Conservation (phyloP, 2,888 invertebrate genomes). For the Drosophila setosimentum region DNA sequence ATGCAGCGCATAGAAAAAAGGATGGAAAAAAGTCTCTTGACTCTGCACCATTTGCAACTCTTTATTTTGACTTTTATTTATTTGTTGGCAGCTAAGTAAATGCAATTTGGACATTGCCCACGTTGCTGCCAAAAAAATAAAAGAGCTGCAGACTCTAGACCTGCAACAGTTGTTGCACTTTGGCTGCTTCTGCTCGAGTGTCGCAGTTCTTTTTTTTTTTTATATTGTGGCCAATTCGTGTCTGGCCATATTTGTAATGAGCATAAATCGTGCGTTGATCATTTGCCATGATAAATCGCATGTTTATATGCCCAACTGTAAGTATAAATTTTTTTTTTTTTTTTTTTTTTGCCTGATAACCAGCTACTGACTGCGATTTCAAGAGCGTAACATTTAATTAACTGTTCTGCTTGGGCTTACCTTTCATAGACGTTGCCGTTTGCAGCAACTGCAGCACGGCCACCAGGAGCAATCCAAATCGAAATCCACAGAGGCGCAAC, state of each 20-base stretch:
- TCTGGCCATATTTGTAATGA: slow-evolving; percentile 80
- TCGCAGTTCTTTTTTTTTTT: slow-evolving; percentile 16
- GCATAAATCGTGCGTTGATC: slow-evolving; percentile 81
- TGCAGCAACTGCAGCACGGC: slow-evolving; percentile 67
- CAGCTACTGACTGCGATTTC: slow-evolving; percentile 59
- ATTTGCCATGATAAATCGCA: slow-evolving; percentile 80
- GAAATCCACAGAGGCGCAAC: slow-evolving; percentile 69
- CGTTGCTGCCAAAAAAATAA: slow-evolving; percentile 36
- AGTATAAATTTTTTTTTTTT: slow-evolving; percentile 56
- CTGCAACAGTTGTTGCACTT: slow-evolving; percentile 26
- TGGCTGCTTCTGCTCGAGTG: slow-evolving; percentile 38
- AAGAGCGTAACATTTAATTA: slow-evolving; percentile 72
- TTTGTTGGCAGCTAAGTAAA: slow-evolving; percentile 80
- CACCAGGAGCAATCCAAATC: slow-evolving; percentile 48
- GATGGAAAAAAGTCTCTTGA: slow-evolving; percentile 28
- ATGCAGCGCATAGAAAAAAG: slow-evolving; percentile 28
- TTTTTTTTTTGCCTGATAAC: neutral
- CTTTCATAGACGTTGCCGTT: slow-evolving; percentile 73
- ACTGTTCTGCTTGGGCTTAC: slow-evolving; percentile 64
- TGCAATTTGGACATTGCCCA: slow-evolving; percentile 76
- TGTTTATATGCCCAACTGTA: slow-evolving; percentile 68
- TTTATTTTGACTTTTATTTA: slow-evolving; percentile 80
- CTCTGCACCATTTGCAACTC: slow-evolving; percentile 79
- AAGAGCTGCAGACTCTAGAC: slow-evolving; percentile 7
- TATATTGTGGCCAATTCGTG: slow-evolving; percentile 64